Evolutionary conservation across 2,888 invertebrate species (phyloP), one percentile per base, ranked within the genome.

Genomic region (Clanis bilineata): DNA sequence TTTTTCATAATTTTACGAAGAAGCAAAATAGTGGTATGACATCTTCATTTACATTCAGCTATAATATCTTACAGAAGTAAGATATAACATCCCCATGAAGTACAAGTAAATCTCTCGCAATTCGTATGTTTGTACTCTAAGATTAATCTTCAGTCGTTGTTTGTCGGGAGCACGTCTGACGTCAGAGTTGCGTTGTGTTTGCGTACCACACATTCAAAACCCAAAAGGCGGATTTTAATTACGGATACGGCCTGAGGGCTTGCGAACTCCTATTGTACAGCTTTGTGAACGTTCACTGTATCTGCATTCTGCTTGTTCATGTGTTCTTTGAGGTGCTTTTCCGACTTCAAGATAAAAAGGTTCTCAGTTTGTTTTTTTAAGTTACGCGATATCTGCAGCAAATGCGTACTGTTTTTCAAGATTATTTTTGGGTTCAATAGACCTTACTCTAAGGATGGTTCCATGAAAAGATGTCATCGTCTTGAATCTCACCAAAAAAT

Each of bases 211-310:
- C 74, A 70, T 65, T 62, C 74, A 68, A 71, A 79, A 80, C 76
- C 83, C 82, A 83, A 90, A 88, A 83, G 86, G 85, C 85, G 75
- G 80, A 83, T 88, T 90, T 90, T 90, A 90, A 90, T 90, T 88
- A 90, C 85, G 82, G 72, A 73, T 79, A 78, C 82, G 71, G 86
- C 86, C 85, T 63, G 70, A 60, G 73, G 86, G 72, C 65, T 61
- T 65, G 58, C 62, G 68, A 67, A 36, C 36, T 36, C 62, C 74
- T 67, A 77, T 79, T 81, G 80, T 80, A 67, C 51, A 15, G 43
- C 43, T 43, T 43, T 56, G 36, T 56, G 44, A 56, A 38, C 23
- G 38, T 44, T 38, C 18, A 28, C 10, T 54, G 10, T 44, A 45
- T 44, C 36, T 54, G 23, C 38, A 10, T 54, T 41, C 41, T 55